Conservation (phyloP, 2,113 vertebrate species). For the Uria aalge region DNA sequence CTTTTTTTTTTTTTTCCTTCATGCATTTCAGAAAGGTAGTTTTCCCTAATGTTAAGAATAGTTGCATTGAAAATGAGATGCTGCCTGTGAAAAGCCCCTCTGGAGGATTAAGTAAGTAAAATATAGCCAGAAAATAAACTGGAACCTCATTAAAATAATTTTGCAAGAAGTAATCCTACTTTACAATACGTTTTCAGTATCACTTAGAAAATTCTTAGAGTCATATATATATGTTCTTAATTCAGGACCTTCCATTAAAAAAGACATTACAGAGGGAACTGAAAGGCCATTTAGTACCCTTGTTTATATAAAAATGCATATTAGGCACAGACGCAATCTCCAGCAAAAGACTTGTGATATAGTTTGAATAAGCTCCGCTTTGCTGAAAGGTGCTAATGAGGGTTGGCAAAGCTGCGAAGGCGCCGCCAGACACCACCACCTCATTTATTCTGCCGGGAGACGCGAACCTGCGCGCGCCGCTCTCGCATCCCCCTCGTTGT, state of each 20-base stretch:
- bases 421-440: not conserved
- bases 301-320: slow-evolving; percentile 61
- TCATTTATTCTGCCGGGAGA: not conserved
- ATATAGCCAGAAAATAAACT: slow-evolving; percentile 60
- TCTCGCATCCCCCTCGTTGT: not conserved
- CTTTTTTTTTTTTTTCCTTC: not conserved
- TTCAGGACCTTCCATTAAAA: slow-evolving; percentile 65
- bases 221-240: slow-evolving; percentile 45
- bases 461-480: not conserved
- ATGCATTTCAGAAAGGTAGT: slow-evolving; percentile 58
- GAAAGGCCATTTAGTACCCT: slow-evolving; percentile 57
- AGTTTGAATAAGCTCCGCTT: not conserved
- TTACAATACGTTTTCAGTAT: slow-evolving; percentile 49
- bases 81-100: slow-evolving; percentile 54
- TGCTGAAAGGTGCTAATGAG: slow-evolving; percentile 23
- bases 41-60: slow-evolving; percentile 59
- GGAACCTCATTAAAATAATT: slow-evolving; percentile 66
- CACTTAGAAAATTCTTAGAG: slow-evolving; percentile 51
- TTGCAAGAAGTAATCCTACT: slow-evolving; percentile 38
- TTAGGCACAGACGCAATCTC: slow-evolving; percentile 39
- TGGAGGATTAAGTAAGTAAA: slow-evolving; percentile 64
- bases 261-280: slow-evolving; percentile 34
- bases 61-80: slow-evolving; percentile 62
- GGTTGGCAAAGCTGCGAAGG: not conserved
- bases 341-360: not conserved